These are phyloP conservation scores for Ophraella communa DNA, from an alignment of 2,888 invertebrate species.

Conservation along the genomic window DNA sequence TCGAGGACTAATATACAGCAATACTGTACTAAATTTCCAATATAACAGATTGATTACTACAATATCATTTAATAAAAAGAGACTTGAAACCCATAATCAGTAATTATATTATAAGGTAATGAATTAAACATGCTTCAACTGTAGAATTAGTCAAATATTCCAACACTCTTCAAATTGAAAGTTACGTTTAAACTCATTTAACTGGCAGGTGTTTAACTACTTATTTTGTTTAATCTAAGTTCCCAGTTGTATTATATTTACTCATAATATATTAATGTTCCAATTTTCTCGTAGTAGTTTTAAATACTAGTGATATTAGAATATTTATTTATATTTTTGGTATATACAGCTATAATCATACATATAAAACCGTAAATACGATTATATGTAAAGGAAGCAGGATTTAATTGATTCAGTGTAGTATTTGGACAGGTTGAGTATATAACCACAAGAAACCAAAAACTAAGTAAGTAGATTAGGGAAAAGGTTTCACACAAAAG, in stretches of 20 bases:
- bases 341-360: conserved; percentile 6
- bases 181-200: not conserved
- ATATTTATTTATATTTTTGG: conserved; percentile 23
- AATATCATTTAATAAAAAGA: not conserved
- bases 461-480: no score
- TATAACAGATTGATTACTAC: not conserved
- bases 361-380: conserved; percentile 2
- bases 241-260: conserved; percentile 3
- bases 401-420: not conserved
- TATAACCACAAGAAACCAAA: no score
- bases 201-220: not conserved
- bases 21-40: no score
- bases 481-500: no score
- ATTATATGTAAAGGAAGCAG: not conserved
- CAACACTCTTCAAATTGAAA: no score
- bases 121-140: not conserved
- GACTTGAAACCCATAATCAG: not conserved
- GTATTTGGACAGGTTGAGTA: not conserved
- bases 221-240: conserved; percentile 2
- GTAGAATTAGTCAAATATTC: not conserved
- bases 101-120: no score
- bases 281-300: conserved; percentile 6
- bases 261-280: conserved; percentile 7
- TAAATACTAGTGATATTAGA: conserved; percentile 21
- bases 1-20: not conserved